Evolutionary conservation across 1,140 invertebrate species (phyloP), one percentile per base, ranked within the genome.

Genomic region (Drosophila melanogaster): DNA sequence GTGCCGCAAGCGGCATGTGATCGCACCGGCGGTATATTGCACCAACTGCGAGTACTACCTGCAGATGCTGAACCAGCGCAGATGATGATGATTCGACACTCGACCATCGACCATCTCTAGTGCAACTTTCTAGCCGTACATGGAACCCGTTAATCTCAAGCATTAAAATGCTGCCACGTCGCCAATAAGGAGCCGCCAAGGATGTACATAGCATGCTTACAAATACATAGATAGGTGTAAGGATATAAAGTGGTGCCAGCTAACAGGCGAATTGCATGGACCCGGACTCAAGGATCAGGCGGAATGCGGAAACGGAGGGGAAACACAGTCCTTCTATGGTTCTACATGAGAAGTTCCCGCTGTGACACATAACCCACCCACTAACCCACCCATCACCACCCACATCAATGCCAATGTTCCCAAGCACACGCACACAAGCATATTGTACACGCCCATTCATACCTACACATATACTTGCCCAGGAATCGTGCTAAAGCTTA

Each of bases 41-140:
- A 93, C 95, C 14, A 97, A 98, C 91, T 98, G 97, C 92, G 96
- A 97, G 86, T 97, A 96, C 93, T 98, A 98, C 84, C 96, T 98
- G 96, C 97, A 97, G 66, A 92, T 92, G 91, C 79, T 92, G 3
- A 92, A 92, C 50, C 91, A 86, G 65, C 79, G 90, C 35, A 89
- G 90, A 75, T 92, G 86, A 84, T 86, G 33, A 30, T 26, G 41
- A 51, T 14, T 24, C 46, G 4, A 58, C 11, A 14, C 1, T 1
- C 22, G 4, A 33, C 10, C n/a, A n/a, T 10, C 10, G 17, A n/a
- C 15, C 17, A 12, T 60, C 33, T 60, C 67, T 54, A 60, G 40
- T 72, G 67, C 47, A 60, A 72, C 66, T 56, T 38, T 72, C 66
- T 74, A 81, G 44, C 33, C 47, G 53, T 85, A 77, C 77, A 66